phyloP scores from a whole-genome alignment of 2,113 vertebrate species.

The Callipepla squamata region DNA sequence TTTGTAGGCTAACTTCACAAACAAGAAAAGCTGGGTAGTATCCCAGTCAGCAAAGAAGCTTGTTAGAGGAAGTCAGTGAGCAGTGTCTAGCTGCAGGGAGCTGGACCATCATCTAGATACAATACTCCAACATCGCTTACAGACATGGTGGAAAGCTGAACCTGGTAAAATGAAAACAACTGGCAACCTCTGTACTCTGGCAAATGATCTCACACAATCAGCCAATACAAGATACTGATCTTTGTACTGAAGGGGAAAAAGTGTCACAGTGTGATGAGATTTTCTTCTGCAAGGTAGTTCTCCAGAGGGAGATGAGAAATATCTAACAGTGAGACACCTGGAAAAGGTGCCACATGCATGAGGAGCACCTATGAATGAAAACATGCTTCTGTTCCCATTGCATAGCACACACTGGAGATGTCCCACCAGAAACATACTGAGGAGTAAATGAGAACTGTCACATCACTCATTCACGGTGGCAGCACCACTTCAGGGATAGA shows the following conservation, averaged over 20 bases:
- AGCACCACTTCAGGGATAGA: rapidly evolving
- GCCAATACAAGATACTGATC: background rate
- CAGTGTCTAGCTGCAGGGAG: background rate
- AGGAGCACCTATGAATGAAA: rapidly evolving
- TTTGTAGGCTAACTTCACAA: background rate
- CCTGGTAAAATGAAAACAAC: background rate
- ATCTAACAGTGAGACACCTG: background rate
- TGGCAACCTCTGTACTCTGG: background rate
- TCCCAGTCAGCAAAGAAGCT: background rate
- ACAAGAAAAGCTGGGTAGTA: background rate
- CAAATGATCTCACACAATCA: background rate
- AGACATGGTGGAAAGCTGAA: background rate
- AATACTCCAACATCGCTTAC: background rate
- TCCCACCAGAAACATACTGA: rapidly evolving
- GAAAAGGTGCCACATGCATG: background rate
- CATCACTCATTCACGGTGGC: rapidly evolving
- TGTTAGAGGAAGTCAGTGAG: slow-evolving; percentile 27
- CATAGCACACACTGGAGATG: rapidly evolving
- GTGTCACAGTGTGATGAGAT: rapidly evolving
- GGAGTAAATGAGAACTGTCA: background rate
- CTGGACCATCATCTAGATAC: background rate
- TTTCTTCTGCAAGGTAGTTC: background rate
- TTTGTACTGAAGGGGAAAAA: background rate
- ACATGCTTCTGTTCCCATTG: background rate
- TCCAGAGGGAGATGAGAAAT: background rate